phyloP scores from a whole-genome alignment of 2,113 vertebrate genomes.

The Thalassarche chlororhynchos region DNA sequence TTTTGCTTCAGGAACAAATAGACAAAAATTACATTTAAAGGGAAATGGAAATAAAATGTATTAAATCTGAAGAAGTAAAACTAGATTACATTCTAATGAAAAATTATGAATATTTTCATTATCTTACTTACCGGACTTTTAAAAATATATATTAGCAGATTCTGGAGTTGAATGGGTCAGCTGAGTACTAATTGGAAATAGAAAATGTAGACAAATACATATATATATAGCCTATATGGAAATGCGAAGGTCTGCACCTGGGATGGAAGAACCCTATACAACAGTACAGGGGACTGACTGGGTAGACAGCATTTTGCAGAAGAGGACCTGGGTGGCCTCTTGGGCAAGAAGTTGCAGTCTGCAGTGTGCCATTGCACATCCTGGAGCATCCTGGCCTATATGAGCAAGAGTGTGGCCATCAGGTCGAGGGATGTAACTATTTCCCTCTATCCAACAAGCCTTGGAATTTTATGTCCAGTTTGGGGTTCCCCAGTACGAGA shows the following conservation, averaged over 20 bases:
- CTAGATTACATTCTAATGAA: not conserved
- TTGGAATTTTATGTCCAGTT: not conserved
- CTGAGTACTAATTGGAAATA: not conserved
- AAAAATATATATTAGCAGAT: not conserved
- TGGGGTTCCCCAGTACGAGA: not conserved
- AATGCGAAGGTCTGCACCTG: not conserved
- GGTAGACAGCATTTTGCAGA: not conserved
- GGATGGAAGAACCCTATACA: not conserved
- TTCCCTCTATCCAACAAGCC: not conserved
- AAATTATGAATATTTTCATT: not conserved
- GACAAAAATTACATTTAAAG: not conserved
- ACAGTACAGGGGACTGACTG: not conserved
- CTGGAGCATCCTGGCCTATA: not conserved
- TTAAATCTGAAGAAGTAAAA: conserved; percentile 20
- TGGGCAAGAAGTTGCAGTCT: not conserved
- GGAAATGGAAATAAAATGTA: conserved; percentile 16
- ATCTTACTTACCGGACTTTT: not conserved
- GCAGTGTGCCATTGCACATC: not conserved
- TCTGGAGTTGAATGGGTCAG: not conserved
- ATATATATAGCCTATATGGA: not conserved
- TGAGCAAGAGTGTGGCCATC: not conserved
- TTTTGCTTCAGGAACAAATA: conserved; percentile 1
- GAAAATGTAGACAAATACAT: not conserved
- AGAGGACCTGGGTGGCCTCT: not conserved
- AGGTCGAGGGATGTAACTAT: not conserved